Percentiles rank a stretch among this genome's conserved stretches.
phyloP scores from a whole-genome alignment of 2,797 vertebrate species.

The Typhlichthys subterraneus region DNA sequence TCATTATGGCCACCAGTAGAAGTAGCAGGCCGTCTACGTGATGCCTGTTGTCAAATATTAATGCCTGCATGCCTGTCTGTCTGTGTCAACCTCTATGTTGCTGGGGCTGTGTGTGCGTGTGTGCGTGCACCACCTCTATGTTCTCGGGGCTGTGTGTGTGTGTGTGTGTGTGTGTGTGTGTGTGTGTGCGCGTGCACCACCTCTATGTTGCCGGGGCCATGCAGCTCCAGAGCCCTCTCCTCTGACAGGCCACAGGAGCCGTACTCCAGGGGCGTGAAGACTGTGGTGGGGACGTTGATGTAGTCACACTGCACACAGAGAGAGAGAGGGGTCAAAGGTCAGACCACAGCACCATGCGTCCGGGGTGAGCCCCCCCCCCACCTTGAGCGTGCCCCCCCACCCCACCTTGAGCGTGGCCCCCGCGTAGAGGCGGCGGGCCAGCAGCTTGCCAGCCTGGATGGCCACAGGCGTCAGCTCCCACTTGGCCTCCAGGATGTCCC shows the following conservation, averaged over 20 bases:
- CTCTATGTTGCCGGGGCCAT: slow-evolving; percentile 86
- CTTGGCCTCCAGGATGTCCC: slow-evolving; percentile 92
- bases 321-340: accelerated
- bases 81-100: too few relatives aligned
- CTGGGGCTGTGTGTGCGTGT: too few relatives aligned
- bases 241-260: slow-evolving; percentile 91
- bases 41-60: too few relatives aligned
- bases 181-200: slow-evolving; percentile 62
- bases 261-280: slow-evolving; percentile 97
- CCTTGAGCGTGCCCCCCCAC: slow-evolving; percentile 74
- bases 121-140: too few relatives aligned
- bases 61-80: too few relatives aligned
- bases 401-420: slow-evolving; percentile 83
- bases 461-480: slow-evolving; percentile 95
- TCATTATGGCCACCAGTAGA: too few relatives aligned
- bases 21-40: too few relatives aligned
- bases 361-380: slow-evolving; percentile 34
- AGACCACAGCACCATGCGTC: background rate
- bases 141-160: too few relatives aligned
- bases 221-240: slow-evolving; percentile 83
- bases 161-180: slow-evolving; percentile 3
- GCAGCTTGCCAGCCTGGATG: slow-evolving; percentile 90
- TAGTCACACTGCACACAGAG: slow-evolving; percentile 87
- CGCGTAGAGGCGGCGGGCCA: slow-evolving; percentile 87
- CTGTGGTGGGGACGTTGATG: slow-evolving; percentile 90